Percentiles rank a stretch among this genome's conserved stretches.
Evolutionary conservation across 2,113 vertebrate genomes (phyloP).

Genomic region (Vulpes lagopus): DNA sequence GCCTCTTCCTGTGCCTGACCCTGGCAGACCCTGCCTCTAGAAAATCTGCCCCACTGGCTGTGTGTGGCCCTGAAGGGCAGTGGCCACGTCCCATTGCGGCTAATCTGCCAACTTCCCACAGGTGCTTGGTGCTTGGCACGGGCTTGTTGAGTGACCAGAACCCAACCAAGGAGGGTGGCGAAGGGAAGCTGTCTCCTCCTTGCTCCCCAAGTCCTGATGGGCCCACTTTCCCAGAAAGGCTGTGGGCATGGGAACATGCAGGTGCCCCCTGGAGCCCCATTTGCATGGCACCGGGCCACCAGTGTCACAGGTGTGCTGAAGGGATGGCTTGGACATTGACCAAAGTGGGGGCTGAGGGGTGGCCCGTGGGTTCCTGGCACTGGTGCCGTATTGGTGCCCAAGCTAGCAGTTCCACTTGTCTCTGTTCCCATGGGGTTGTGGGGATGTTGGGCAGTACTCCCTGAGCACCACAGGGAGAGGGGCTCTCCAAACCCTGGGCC

Average conservation of each 20-base stretch:
- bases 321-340: background rate
- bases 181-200: background rate
- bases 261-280: accelerated
- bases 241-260: accelerated
- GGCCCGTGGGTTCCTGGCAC: accelerated
- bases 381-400: background rate
- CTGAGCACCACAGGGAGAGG: background rate
- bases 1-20: background rate
- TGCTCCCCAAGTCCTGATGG: background rate
- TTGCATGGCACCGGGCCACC: background rate
- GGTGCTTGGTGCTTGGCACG: no score
- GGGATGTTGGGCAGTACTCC: background rate
- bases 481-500: accelerated
- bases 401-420: no score
- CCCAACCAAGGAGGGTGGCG: accelerated
- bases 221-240: background rate
- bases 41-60: background rate
- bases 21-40: background rate
- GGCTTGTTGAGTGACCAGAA: no score
- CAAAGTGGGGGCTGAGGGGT: no score
- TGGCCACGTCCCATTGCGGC: accelerated
- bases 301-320: accelerated
- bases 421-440: background rate
- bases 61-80: background rate
- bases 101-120: no score